Base-by-base conservation (phyloP, 2,888 invertebrate species). In the Plusia festucae region DNA sequence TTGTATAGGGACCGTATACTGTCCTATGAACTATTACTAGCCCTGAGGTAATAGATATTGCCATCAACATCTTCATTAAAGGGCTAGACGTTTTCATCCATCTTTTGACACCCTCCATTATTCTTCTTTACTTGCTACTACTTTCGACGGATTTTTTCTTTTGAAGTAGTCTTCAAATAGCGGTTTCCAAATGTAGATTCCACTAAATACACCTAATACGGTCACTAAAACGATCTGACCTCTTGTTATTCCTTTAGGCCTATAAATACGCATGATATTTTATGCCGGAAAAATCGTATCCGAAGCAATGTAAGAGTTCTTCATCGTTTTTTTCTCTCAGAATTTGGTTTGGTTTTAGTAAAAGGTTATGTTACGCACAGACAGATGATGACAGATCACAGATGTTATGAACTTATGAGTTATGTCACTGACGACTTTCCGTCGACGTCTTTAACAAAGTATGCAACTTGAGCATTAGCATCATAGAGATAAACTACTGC, bases 131-230 rank as follows among this genome's bases (percentile, higher is more conserved):
- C 73, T 75, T 53, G 68, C 65, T 30, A 65, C 60, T 59, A 61
- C 61, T 74, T 80, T 77, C 58, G 79, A 81, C 60, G 83, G 30
- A 34, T 44, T 60, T 7, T 58, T 61, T 61, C 77, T 82, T 15
- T 84, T 84, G 71, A 82, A 90, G 70, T 83, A 82, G 6, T 92
- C 89, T 63, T 90, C 84, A 59, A 95, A 87, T 8, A 94, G 51
- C 1, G 96, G 96, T 81, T 88, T 92, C 96, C 95, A 96, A 77
- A 95, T 93, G 76, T 96, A 96, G 70, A 93, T 75, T 70, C 96
- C 95, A 62, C 93, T 84, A 53, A 93, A 76, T 59, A 93, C 85
- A 27, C 96, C 96, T 57, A 95, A 70, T 73, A 93, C 68, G 34
- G 91, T 82, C 15, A 89, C 91, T 53, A 96, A 65, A 58, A 88